phyloP scores from a whole-genome alignment of 92 coral and sea anemone genomes.

The Siderastrea radians region DNA sequence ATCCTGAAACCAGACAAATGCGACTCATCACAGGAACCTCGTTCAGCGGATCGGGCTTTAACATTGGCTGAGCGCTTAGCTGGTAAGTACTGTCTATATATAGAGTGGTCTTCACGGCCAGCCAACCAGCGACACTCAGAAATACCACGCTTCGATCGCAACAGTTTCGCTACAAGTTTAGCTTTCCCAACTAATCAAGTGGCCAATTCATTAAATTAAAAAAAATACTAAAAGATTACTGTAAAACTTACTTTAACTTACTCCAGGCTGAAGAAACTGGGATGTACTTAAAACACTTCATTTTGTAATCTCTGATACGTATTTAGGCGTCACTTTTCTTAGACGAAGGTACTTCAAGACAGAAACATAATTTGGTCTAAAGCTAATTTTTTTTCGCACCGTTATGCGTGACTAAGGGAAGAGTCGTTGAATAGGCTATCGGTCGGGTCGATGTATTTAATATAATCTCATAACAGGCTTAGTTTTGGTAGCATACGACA shows the following conservation, averaged over 20 bases:
- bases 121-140: neutral
- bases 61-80: conserved; percentile 97
- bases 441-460: too few relatives aligned
- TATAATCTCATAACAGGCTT: too few relatives aligned
- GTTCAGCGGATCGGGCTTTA: conserved; percentile 93
- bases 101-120: neutral
- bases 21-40: conserved; percentile 80
- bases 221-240: too few relatives aligned
- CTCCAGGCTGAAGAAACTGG: too few relatives aligned
- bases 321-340: neutral
- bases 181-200: too few relatives aligned
- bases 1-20: conserved; percentile 94
- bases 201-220: neutral
- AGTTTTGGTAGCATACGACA: too few relatives aligned
- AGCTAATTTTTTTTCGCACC: too few relatives aligned
- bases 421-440: neutral
- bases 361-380: neutral
- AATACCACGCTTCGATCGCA: too few relatives aligned
- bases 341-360: neutral
- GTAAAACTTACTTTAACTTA: too few relatives aligned
- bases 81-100: conserved; percentile 67
- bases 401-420: too few relatives aligned
- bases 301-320: neutral
- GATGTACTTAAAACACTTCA: neutral
- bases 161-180: too few relatives aligned